Base-by-base conservation (phyloP, 2,888 invertebrate species). In the Rhyacophila evoluta region DNA sequence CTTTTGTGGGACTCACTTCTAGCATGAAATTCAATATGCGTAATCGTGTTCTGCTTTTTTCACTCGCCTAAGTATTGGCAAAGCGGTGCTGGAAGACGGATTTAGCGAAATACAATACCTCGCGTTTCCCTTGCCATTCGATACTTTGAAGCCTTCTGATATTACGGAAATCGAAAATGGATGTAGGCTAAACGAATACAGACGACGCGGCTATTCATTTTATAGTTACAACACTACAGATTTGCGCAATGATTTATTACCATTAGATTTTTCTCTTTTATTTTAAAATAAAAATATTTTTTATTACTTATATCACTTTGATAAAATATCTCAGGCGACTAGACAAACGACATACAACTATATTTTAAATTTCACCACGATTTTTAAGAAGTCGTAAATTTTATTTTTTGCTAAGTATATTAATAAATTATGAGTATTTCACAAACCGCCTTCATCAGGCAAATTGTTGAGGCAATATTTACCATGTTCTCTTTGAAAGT, bases 141-240 rank as follows among this genome's bases (percentile, higher is more conserved):
- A 55, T 55, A 55, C 55, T 55, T 55, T 55, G 15, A 55, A 55
- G 55, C 55, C 55, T 55, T 55, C 55, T 55, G 55, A 55, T 55
- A 55, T 55, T 55, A 55, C 55, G 55, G 55, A 55, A 55, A 55
- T 55, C 55, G 55, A 55, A 55, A 55, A 55, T 55, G 55, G 25
- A 55, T 55, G 55, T 55, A 55, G 55, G 55, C 55, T 55, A 25
- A 55, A 12, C 25, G 25, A 55, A 55, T 55, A 10, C 55, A 10
- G 25, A 19, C 10, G 55, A 55, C 6, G 25, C 6, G 10, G 15
- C 3, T 55, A 12, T 55, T 55, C 19, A 55, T 55, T 5, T 8
- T 25, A 19, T 8, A 55, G 55, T 55, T 55, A 25, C 25, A 19
- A 41, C 41, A 41, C 41, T 39, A 2, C 1, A 10, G 8, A 10